These are phyloP conservation scores for Brachyptera putata DNA, from an alignment of 2,888 invertebrate genomes.

Conservation along the genomic window DNA sequence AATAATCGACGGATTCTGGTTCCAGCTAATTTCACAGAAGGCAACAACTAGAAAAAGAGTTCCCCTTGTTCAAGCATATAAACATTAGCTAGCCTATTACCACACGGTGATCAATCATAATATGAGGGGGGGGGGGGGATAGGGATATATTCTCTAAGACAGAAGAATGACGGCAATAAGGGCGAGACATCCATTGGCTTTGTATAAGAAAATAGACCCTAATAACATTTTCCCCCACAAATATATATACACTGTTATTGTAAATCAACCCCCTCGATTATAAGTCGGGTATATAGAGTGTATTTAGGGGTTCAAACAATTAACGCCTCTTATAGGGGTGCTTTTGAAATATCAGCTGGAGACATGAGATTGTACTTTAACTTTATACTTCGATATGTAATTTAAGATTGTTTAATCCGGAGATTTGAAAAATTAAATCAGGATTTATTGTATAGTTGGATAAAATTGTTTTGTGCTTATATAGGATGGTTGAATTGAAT, in stretches of 20 bases:
- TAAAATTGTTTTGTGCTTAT: no score
- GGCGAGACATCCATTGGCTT: conserved; percentile 17
- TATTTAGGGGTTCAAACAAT: conserved; percentile 20
- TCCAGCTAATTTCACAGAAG: conserved; percentile 9
- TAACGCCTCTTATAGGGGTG: conserved; percentile 17
- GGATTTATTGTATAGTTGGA: no score
- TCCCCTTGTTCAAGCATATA: conserved; percentile 6
- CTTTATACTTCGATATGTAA: conserved; percentile 9
- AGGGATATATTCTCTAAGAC: conserved; percentile 21
- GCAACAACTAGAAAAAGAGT: conserved; percentile 2
- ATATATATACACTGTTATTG: conserved; percentile 9
- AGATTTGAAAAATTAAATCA: background rate
- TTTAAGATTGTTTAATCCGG: conserved; percentile 9
- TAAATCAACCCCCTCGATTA: conserved; percentile 19
- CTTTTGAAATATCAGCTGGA: conserved; percentile 2
- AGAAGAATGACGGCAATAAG: conserved; percentile 17
- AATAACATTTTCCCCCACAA: conserved; percentile 19
- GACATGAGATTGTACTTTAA: conserved; percentile 19
- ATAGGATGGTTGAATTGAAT: no score
- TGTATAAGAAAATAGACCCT: conserved; percentile 25
- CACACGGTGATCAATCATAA: conserved; percentile 27
- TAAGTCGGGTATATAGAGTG: conserved; percentile 14
- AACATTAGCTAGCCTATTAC: conserved; percentile 22
- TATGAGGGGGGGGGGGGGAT: no score
- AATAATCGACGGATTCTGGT: background rate